Conservation (phyloP, 2,797 vertebrate species). For the Halcyon leucocephala region DNA sequence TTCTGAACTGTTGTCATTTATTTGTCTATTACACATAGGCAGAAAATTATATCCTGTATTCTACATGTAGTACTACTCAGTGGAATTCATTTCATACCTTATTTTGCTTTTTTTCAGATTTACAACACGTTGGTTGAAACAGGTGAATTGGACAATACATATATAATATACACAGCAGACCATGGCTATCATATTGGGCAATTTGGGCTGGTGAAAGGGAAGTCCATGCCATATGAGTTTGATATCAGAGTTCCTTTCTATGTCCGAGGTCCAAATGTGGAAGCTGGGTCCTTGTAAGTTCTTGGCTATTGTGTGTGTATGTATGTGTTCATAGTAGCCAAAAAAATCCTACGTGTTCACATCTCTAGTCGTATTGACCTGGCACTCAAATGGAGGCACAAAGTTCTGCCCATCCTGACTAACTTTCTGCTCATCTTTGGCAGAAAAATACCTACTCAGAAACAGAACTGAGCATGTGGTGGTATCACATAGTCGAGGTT, state of each 20-base stretch:
- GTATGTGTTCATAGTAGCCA: neutral
- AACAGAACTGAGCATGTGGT: neutral
- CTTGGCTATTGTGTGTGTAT: neutral
- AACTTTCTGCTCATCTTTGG: neutral
- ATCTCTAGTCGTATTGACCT: neutral
- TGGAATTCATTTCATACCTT: neutral
- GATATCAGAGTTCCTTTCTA: conserved; percentile 97
- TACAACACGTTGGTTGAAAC: conserved; percentile 91
- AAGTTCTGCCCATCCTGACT: neutral
- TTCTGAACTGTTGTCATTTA: neutral
- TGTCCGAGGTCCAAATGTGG: conserved; percentile 93
- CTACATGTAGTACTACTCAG: neutral
- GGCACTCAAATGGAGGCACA: neutral
- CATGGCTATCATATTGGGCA: conserved; percentile 98
- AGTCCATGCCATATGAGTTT: conserved; percentile 98
- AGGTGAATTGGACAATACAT: conserved; percentile 94
- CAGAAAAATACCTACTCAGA: neutral
- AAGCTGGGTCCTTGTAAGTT: conserved; percentile 93
- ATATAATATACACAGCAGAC: conserved; percentile 95
- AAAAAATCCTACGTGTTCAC: neutral
- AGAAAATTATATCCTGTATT: neutral
- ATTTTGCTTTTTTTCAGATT: conserved; percentile 76
- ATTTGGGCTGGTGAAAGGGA: conserved; percentile 96
- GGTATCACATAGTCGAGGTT: neutral
- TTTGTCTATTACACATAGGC: neutral